Base-by-base conservation (phyloP, 1,140 invertebrate species). In the Aphelinus certus region DNA sequence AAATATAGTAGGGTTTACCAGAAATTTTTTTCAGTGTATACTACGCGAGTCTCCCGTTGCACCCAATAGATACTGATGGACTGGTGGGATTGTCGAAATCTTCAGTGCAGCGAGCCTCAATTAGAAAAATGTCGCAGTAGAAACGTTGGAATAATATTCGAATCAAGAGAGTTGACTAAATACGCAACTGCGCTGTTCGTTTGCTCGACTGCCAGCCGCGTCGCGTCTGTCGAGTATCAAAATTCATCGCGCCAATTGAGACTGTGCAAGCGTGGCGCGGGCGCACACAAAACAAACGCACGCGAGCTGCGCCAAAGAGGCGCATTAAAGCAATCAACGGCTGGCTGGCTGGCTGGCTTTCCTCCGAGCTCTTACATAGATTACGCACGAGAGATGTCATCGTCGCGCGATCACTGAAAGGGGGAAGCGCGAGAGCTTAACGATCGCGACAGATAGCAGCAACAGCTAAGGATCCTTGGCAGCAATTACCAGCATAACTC, bases 381-480 rank as follows among this genome's bases (percentile, higher is more conserved):
- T 72, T 66, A 73, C 45, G 10, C 6, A n/a, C 53, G 62, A 47
- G 64, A 73, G 56, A 73, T 61, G 58, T 73, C 55, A 51, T 67
- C 49, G 55, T 73, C n/a, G 10, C 63, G 49, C 26, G 48, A 10
- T 10, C 47, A 42, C 4, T 42, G 45, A 51, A 46, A 45, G 53
- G 58, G 43, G 5, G 48, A 58, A 66, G 66, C 53, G 53, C 43
- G 48, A 68, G 58, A 74, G 57, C 57, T 61, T 74, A 74, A 74
- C 71, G 72, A 74, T 63, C 49, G 64, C n/a, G 7, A 46, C 1
- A 47, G 26, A 53, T 47, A 56, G 49, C 48, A 53, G 45, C 3
- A 61, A 43, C 48, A 49, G 57, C 26, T 26, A 61, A 73, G 42
- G 82, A 85, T 84, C 80, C 81, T 77, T 66, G 68, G 78, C 72